These are phyloP conservation scores for Callaeas wilsoni DNA, from an alignment of 2,113 vertebrate species.

Conservation along the genomic window DNA sequence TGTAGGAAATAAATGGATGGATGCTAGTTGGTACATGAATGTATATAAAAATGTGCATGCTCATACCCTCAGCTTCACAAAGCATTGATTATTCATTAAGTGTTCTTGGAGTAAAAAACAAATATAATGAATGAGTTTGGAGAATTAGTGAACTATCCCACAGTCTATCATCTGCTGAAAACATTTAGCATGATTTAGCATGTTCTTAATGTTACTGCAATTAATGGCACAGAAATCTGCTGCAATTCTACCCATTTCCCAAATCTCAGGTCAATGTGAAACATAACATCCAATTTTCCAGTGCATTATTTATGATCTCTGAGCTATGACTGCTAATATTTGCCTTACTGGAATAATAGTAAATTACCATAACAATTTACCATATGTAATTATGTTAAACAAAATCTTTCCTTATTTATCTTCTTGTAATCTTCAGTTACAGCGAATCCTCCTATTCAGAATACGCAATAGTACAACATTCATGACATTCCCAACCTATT, in stretches of 20 bases:
- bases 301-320: constrained; percentile 39
- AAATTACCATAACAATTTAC: constrained; percentile 48
- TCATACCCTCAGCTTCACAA: neutral
- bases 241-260: neutral
- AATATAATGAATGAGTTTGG: neutral
- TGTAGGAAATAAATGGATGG: neutral
- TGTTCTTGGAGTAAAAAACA: neutral
- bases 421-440: neutral
- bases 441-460: neutral
- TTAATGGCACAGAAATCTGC: constrained; percentile 17
- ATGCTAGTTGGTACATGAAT: neutral
- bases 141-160: constrained; percentile 25
- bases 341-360: constrained; percentile 8
- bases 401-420: constrained; percentile 25
- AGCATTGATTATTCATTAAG: neutral
- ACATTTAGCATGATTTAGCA: neutral
- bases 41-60: neutral
- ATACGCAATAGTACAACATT: neutral
- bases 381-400: constrained; percentile 34
- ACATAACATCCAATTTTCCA: constrained; percentile 11
- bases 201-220: constrained; percentile 10
- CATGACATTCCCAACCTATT: neutral
- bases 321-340: constrained; percentile 39
- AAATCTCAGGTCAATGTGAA: constrained; percentile 19
- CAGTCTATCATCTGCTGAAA: constrained; percentile 3